Base-by-base conservation (phyloP, 1,140 invertebrate species). In the Ceratina japonica region DNA sequence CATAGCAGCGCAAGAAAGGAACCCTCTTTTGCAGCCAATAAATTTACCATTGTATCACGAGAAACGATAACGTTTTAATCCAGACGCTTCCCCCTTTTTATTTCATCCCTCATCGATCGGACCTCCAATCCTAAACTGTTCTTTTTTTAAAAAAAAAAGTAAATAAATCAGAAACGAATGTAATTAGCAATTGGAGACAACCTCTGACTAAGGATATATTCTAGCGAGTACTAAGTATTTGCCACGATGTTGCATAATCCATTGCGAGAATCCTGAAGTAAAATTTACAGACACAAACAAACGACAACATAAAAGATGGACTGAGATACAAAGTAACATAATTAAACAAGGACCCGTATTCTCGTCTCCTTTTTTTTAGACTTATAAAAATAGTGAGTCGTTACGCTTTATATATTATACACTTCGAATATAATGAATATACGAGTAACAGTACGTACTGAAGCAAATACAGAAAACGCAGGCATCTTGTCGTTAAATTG, bases 401-500 rank as follows among this genome's bases (percentile, higher is more conserved):
- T 91, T 91, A 85, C 89, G 90, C 91, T 91, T 91, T 91, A 87
- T 87, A 86, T 91, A 90, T 89, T 89, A 90, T 87, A 88, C 89
- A 84, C 87, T 86, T 89, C 86, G 87, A 89, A 81, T 90, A 90
- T 90, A 44, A 88, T 87, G 76, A 89, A 88, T 86, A 91, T 89
- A 89, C 87, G 84, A 90, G 86, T 90, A 87, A 89, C 84, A 87
- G 86, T 84, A 88, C 89, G 87, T 90, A 89, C 89, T 87, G 88
- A 90, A 90, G 86, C 86, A 89, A 87, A 84, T 90, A 88, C 88
- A 88, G 83, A 90, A 90, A 44, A 88, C 86, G 89, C 91, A 91
- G 89, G 90, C 89, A 90, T 91, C 87, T 91, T 89, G 90, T 91
- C 89, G 90, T 91, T 91, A 91, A 91, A 91, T 90, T 91, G 91